Base-by-base conservation (phyloP, 1,140 invertebrate genomes). In the Caenorhabditis brenneri region DNA sequence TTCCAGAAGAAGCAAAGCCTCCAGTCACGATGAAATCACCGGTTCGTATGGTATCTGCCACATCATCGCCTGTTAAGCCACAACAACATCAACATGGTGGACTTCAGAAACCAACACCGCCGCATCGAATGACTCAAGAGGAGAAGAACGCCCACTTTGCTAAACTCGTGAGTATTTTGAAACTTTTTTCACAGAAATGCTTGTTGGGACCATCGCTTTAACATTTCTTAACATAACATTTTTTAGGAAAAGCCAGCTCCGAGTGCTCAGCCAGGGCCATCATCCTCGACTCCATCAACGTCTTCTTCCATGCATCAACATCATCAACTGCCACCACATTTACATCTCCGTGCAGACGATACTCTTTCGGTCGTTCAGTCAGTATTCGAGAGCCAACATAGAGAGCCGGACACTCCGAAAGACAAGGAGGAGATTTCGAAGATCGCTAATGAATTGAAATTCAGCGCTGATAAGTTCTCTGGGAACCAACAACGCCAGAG, bases 401-500 rank as follows among this genome's bases (percentile, higher is more conserved):
- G 65, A 7, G 29, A 39, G 22, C 65, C 65, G 22, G 65, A 74
- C n/a, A 74, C 65, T 42, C 65, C 65, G 22, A 74, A 74, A 24
- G 65, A 74, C 36, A 74, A 74, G 65, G 65, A 74, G 36, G 65
- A 29, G 6, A 74, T 74, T 9, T 74, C 65, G 19, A 74, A 74
- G 36, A 74, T 74, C 1, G 65, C 65, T 2, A 36, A 74, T 74
- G 6, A 22, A n/a, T 42, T 74, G n/a, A 42, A 36, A 42, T 74
- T 46, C 65, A 42, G 36, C 9, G 65, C 65, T n/a, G 65, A 74
- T 6, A 29, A n/a, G n/a, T 74, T 74, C 36, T 24, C 65, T 0
- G 65, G 0, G 16, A 3, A 24, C n/a, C 22, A 24, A 5, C 36
- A 27, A 2, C 33, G 65, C 12, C 65, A 42, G 15, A 12, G 65